These are phyloP conservation scores for Elysia chlorotica DNA, from an alignment of 1,140 invertebrate species.

Conservation along the genomic window DNA sequence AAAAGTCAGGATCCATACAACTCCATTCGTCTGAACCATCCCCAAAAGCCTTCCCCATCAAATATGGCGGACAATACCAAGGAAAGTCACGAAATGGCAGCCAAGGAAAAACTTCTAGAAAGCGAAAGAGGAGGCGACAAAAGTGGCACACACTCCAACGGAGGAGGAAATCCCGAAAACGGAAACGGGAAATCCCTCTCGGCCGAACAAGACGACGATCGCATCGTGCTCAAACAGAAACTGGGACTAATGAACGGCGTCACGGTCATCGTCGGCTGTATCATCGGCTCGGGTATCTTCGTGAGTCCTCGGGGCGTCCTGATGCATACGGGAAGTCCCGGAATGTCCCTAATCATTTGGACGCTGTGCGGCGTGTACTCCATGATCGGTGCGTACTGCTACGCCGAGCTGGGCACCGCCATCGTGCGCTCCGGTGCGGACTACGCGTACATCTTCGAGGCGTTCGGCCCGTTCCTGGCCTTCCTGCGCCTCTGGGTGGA, in stretches of 20 bases:
- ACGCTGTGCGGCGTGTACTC: constrained; percentile 79
- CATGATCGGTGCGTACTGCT: constrained; percentile 67
- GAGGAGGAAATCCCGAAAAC: too few species aligned
- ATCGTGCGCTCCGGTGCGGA: constrained; percentile 57
- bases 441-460: constrained; percentile 61
- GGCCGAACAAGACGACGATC: too few species aligned
- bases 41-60: too few species aligned
- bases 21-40: too few species aligned
- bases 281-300: constrained; percentile 83
- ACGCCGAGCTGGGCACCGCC: constrained; percentile 57
- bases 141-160: too few species aligned
- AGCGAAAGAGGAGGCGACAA: too few species aligned
- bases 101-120: too few species aligned
- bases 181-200: too few species aligned
- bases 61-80: too few species aligned
- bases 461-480: constrained; percentile 60
- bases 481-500: constrained; percentile 67
- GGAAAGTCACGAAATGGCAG: too few species aligned
- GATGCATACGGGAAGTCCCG: constrained; percentile 80
- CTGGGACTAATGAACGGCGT: constrained; percentile 55
- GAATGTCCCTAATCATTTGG: constrained; percentile 84
- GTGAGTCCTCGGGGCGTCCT: constrained; percentile 91
- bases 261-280: constrained; percentile 58
- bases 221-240: constrained; percentile 50
- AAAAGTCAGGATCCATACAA: too few species aligned